Evolutionary conservation across 2,888 invertebrate species (phyloP).

Genomic region (Drosophila neonasuta): DNA sequence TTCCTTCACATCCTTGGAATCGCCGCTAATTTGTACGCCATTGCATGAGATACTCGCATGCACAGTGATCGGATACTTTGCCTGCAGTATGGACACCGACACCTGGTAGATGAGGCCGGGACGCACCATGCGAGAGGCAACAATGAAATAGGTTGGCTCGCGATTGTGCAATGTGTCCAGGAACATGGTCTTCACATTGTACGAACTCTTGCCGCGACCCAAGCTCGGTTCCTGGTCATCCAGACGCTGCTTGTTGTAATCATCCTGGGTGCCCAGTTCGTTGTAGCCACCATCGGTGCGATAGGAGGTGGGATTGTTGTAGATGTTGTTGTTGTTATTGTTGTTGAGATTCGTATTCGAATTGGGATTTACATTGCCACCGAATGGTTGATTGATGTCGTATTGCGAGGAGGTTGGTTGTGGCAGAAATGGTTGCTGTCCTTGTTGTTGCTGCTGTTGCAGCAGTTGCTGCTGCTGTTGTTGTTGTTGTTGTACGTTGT

Average conservation of each 20-base stretch:
- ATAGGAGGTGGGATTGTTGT: constrained; percentile 47
- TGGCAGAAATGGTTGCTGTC: constrained; percentile 41
- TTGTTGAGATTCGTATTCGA: constrained; percentile 39
- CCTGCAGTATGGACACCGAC: constrained; percentile 91
- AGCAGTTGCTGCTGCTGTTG: constrained; percentile 42
- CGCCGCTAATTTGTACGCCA: constrained; percentile 93
- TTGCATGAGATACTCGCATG: constrained; percentile 94
- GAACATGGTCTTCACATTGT: constrained; percentile 74
- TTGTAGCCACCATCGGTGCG: constrained; percentile 66
- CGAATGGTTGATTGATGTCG: constrained; percentile 46
- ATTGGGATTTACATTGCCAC: constrained; percentile 40
- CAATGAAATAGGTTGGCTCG: constrained; percentile 91
- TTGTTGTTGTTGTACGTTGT: constrained; percentile 54
- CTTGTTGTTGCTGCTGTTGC: constrained; percentile 30
- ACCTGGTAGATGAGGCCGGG: constrained; percentile 96
- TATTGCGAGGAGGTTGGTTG: constrained; percentile 43
- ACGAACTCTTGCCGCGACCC: constrained; percentile 75
- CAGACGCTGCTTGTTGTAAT: constrained; percentile 61
- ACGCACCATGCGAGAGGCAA: constrained; percentile 94
- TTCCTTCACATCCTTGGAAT: constrained; percentile 90
- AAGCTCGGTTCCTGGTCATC: constrained; percentile 66
- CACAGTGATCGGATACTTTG: constrained; percentile 91
- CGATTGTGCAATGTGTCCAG: constrained; percentile 76
- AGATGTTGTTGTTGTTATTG: constrained; percentile 13
- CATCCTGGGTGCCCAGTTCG: constrained; percentile 66